Evolutionary conservation across 2,113 vertebrate species (phyloP), one percentile per base, ranked within the genome.

Genomic region (Lampris megalopsis): DNA sequence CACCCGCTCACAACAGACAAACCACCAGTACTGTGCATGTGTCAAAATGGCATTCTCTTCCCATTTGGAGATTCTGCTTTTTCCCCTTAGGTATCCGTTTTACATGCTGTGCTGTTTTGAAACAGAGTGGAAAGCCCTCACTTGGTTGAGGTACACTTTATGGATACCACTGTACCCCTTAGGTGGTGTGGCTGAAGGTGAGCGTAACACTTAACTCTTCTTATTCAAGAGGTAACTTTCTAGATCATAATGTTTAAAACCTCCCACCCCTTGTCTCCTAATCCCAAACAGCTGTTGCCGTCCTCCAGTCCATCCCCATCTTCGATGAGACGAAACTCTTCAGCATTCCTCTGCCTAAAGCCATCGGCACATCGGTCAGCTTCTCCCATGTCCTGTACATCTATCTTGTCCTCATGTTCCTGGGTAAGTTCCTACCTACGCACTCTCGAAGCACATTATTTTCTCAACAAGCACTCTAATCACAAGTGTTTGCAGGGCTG

Each of bases 161-260:
- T 99, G 97, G 97, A 98, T 99, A 59, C 98, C 97, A 2, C 38
- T 96, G 1, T 99, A 98, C 73, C 98, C 98, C 6, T 86, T 99
- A 13, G 97, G 97, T 47, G 93, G 90, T 56, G 75, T 98, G 82
- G 94, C 97, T 80, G 98, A 99, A 97, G 98, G 98, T 98, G 92
- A 37, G 82, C 58, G 49, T 71, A 24, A n/a, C 36, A 24, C 50
- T 71, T 35, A 49, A 42, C 4, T 59, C 1, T 36, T 5, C 24
- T 24, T 62, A 6, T 11, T n/a, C 11, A 2, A 13, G 48, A n/a
- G 10, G 40, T 24, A 60, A 0, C 48, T 11, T 5, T 45, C 1
- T 7, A 53, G 48, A 6, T 3, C 1, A 0, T 58, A 11, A 3
- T 43, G 38, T 11, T 48, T 40, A 73, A 43, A 10, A 35, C 1